Base-by-base conservation (phyloP, 2,797 vertebrate genomes). In the Oophaga sylvatica region DNA sequence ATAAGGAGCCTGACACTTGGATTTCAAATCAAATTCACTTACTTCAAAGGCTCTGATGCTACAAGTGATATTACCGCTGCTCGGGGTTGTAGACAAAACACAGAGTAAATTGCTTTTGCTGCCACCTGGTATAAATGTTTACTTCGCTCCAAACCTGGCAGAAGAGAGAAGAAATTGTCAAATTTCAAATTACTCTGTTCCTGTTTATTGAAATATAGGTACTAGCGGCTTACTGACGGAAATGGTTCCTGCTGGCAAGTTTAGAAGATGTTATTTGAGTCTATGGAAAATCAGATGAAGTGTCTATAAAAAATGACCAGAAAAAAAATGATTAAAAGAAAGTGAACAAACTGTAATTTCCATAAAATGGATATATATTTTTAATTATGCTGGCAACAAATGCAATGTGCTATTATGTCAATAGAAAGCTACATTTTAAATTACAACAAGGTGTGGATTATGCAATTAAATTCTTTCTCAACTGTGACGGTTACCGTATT, bases 1-100 rank as follows among this genome's bases (percentile, higher is more conserved):
- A 88, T 63, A 85, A 85, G 83, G 71, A 88, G 60, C 45, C 73
- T 80, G 77, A 88, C 82, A 84, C 75, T 88, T 85, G 78, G 82
- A 85, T 88, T 88, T 88, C 68, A 85, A 85, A 75, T 84, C 87
- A 88, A 80, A 83, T 85, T 88, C 79, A 85, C 79, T 76, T 81
- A 79, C 87, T 76, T 88, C 87, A 88, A 85, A 88, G 83, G 83
- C 83, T 67, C 29, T 48, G 78, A 88, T 85, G 78, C 67, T 85
- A 67, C 78, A 85, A 81, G 83, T 85, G 83, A 88, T 85, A 81
- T 88, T 81, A 65, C 78, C 63, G 79, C 75, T 41, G 63, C 45
- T 63, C 77, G 56, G 35, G 56, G 79, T 85, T 85, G 83, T 80
- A 88, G 87, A 80, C 82, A 88, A 85, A 88, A 85, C 83, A 88